A percentile compares a stretch with the other conserved stretches of the same genome.
phyloP scores from a whole-genome alignment of 2,888 invertebrate genomes.

The Agrotis clavis region DNA sequence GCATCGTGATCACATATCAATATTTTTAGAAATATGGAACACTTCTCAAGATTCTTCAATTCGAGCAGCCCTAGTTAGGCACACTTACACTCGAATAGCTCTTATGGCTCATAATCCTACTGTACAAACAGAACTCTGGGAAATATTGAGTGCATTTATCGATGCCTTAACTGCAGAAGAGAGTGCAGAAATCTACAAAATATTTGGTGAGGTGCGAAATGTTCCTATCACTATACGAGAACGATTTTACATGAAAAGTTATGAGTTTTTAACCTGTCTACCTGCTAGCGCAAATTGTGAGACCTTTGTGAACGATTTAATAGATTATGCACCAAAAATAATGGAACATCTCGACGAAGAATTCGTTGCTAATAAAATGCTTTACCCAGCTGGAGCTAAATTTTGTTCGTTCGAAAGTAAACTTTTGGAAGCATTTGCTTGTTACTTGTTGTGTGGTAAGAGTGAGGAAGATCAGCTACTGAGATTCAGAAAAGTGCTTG shows the following conservation, averaged over 20 bases:
- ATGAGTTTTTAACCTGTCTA: conserved; percentile 68
- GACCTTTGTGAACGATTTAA: conserved; percentile 52
- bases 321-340: conserved; percentile 55
- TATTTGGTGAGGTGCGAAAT: conserved; percentile 60
- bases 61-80: conserved; percentile 71
- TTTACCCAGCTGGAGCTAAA: conserved; percentile 59
- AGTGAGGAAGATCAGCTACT: conserved; percentile 62
- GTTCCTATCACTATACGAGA: conserved; percentile 59
- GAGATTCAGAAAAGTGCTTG: conserved; percentile 65
- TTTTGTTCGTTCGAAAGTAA: conserved; percentile 46
- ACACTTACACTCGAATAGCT: conserved; percentile 66
- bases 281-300: conserved; percentile 67
- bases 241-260: conserved; percentile 68
- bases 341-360: conserved; percentile 70
- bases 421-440: conserved; percentile 52
- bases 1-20: conserved; percentile 68
- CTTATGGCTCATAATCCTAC: conserved; percentile 66
- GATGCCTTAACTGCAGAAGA: conserved; percentile 69
- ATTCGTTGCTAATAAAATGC: conserved; percentile 67
- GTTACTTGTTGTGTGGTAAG: conserved; percentile 67
- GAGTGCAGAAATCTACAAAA: conserved; percentile 71
- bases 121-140: conserved; percentile 70
- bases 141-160: conserved; percentile 71
- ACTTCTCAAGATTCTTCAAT: conserved; percentile 73
- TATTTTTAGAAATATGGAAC: conserved; percentile 72